These are phyloP conservation scores for Xenopus petersii DNA, from an alignment of 2,797 vertebrate species.

Conservation along the genomic window DNA sequence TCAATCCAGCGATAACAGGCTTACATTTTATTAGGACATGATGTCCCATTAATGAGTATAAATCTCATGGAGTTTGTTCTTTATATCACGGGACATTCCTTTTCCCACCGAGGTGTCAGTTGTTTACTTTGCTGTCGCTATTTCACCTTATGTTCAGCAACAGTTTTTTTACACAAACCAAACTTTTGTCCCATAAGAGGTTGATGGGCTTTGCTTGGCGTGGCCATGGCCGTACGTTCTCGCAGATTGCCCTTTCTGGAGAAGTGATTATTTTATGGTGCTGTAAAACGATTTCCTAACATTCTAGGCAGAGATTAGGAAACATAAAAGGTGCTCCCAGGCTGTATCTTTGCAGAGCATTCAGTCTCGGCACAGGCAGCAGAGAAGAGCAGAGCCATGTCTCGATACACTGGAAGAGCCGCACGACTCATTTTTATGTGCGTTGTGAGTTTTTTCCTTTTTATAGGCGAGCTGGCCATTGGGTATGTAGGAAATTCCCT, in stretches of 20 bases:
- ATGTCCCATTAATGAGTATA: no score
- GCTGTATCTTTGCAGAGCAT: background rate
- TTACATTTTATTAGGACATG: no score
- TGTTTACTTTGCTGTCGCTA: no score
- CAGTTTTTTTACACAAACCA: no score
- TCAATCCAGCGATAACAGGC: no score
- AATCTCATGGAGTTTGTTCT: no score
- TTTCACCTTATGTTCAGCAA: no score
- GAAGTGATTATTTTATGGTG: constrained; percentile 69
- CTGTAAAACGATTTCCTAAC: constrained; percentile 63
- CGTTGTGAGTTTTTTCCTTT: constrained; percentile 53
- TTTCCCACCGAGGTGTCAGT: no score
- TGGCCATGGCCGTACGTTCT: constrained; percentile 50
- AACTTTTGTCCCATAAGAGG: no score
- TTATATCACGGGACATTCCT: no score
- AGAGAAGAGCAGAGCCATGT: constrained; percentile 53
- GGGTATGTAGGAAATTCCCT: constrained; percentile 67
- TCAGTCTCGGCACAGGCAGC: background rate
- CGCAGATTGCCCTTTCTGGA: constrained; percentile 66
- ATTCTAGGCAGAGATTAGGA: constrained; percentile 45
- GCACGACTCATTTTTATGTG: constrained; percentile 65
- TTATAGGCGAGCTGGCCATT: constrained; percentile 56
- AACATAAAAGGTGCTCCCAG: constrained; percentile 42
- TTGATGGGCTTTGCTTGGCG: no score
- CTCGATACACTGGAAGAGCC: constrained; percentile 65